Conservation (phyloP, 1,140 invertebrate genomes). For the Megathymus violae region DNA sequence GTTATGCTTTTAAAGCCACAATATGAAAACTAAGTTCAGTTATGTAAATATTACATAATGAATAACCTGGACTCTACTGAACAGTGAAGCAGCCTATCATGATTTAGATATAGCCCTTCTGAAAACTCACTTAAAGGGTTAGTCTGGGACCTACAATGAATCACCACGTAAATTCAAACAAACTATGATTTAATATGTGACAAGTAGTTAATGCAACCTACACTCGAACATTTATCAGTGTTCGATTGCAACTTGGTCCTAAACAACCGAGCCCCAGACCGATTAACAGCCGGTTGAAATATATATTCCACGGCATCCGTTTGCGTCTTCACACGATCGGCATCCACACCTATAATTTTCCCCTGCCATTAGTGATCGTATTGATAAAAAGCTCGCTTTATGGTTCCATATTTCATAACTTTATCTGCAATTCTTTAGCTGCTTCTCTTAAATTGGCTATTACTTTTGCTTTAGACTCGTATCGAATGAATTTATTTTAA, state of each 20-base stretch:
- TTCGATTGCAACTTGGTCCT: slow-evolving; percentile 9
- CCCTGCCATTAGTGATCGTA: slow-evolving; percentile 33
- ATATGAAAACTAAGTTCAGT: no score
- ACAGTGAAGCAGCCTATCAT: no score
- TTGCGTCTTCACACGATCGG: slow-evolving; percentile 33
- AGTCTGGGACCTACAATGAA: no score
- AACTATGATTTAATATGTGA: no score
- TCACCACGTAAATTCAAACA: no score
- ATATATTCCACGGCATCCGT: slow-evolving; percentile 29
- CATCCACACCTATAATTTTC: slow-evolving; percentile 36
- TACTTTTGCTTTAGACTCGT: slow-evolving; percentile 18
- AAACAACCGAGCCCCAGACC: slow-evolving; percentile 18
- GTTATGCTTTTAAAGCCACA: no score
- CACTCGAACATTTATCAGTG: slow-evolving; percentile 8
- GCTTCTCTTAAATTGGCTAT: slow-evolving; percentile 33
- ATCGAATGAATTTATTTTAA: slow-evolving; percentile 29
- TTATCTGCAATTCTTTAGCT: slow-evolving; percentile 32
- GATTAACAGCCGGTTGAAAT: slow-evolving; percentile 29
- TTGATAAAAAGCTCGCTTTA: slow-evolving; percentile 35
- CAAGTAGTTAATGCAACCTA: background rate
- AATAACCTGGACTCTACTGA: no score
- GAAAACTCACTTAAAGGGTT: no score
- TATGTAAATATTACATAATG: no score
- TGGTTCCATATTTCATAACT: slow-evolving; percentile 33
- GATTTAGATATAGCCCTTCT: no score